phyloP scores from a whole-genome alignment of 2,797 vertebrate species.

The Sebastes melanostomus region DNA sequence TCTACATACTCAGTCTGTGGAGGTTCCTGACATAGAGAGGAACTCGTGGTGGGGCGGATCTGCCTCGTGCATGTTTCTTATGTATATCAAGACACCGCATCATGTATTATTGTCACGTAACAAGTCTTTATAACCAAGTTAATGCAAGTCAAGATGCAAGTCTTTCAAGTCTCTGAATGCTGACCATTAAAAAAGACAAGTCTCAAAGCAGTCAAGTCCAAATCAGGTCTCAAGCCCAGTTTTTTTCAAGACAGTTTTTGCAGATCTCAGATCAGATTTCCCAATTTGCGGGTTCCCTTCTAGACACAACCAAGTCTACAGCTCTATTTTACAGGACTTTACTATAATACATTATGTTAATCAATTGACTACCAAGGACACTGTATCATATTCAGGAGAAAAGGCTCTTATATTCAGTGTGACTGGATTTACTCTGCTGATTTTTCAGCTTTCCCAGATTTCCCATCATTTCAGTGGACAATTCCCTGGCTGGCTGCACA shows the following conservation, averaged over 20 bases:
- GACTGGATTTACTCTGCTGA: neutral
- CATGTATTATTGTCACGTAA: neutral
- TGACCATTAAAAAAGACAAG: neutral
- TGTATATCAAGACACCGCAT: neutral
- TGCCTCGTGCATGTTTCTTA: accelerated
- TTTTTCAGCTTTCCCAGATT: neutral
- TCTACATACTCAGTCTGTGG: neutral
- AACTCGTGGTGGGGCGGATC: neutral
- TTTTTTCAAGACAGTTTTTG: neutral
- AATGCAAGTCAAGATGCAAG: neutral
- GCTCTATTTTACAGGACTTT: neutral
- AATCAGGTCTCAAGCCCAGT: neutral
- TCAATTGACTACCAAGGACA: neutral
- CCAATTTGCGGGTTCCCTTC: too few relatives aligned
- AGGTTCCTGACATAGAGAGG: neutral
- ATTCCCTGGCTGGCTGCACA: neutral
- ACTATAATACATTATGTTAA: neutral
- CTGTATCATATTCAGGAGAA: neutral
- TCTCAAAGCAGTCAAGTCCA: neutral
- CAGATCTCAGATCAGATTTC: too few relatives aligned
- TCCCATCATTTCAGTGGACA: neutral
- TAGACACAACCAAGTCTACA: neutral
- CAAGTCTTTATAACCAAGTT: neutral
- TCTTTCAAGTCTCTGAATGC: neutral
- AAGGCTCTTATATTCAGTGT: neutral